These are phyloP conservation scores for Pararge aegeria DNA, from an alignment of 1,140 invertebrate genomes.

Conservation along the genomic window DNA sequence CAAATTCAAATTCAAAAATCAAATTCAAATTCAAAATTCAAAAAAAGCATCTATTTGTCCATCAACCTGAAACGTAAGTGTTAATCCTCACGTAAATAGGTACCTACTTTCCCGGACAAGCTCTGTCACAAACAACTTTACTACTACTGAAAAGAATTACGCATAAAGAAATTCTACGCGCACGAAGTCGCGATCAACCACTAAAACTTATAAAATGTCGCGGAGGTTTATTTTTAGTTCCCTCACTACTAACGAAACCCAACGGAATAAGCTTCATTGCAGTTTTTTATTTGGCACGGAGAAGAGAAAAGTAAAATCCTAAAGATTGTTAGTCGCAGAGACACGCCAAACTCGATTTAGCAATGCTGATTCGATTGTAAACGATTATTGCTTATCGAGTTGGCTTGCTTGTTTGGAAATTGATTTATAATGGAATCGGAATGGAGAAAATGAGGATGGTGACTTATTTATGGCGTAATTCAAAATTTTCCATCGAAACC, in stretches of 20 bases:
- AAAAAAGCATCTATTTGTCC: too few relatives aligned
- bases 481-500: too few relatives aligned
- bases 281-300: slow-evolving; percentile 3
- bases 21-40: too few relatives aligned
- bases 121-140: too few relatives aligned
- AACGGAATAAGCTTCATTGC: neutral
- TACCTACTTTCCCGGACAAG: too few relatives aligned
- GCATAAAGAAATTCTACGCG: too few relatives aligned
- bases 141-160: too few relatives aligned
- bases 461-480: neutral
- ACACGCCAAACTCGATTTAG: slow-evolving; percentile 30
- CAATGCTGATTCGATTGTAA: slow-evolving; percentile 30
- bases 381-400: slow-evolving; percentile 23
- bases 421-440: slow-evolving; percentile 16
- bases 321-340: slow-evolving; percentile 7
- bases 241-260: neutral
- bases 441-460: neutral
- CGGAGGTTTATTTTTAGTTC: neutral
- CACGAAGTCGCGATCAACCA: too few relatives aligned
- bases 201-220: neutral
- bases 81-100: too few relatives aligned
- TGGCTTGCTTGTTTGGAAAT: slow-evolving; percentile 18
- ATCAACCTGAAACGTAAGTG: too few relatives aligned
- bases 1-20: too few relatives aligned
- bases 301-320: slow-evolving; percentile 2